Evolutionary conservation across 2,113 vertebrate genomes (phyloP), one percentile per base, ranked within the genome.

Genomic region (Saiga tatarica): DNA sequence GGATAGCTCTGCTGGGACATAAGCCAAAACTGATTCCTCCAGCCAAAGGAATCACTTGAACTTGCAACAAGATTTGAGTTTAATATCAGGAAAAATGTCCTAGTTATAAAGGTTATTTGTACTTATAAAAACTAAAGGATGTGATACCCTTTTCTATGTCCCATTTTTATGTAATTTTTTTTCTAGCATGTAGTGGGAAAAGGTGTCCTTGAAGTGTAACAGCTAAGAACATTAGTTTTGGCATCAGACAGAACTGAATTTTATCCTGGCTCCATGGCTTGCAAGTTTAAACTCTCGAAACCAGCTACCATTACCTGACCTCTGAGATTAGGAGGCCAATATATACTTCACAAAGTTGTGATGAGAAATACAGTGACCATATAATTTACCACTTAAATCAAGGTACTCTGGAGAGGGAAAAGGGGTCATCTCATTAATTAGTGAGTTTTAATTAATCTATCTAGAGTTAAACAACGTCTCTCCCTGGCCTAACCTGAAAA

Each of bases 1-100:
- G 82, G 42, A 64, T 28, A 50, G 50, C 14, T 97, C 67, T 83
- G 33, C 55, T 53, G 93, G 78, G 33, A 76, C 67, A 62, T 4
- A 74, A 74, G 67, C n/a, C 67, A 74, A 39, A 71, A 74, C 19
- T 74, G 19, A 74, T 39, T 74, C 5, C 67, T 74, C 19, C n/a
- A 94, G 79, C 78, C 93, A 91, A 78, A 47, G 36, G 15, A 78
- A 87, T 84, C 92, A 91, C 79, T 81, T 87, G n/a, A 57, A 95
- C 55, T 91, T 90, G 53, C 3, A 90, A n/a, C 36, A 82, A 42
- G 36, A 81, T 94, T 92, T 82, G 74, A 96, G 26, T 84, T 83
- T 89, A 91, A 76, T 2, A 16, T 81, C 53, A 92, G 74, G 50
- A 59, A 47, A 82, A 81, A 78, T 85, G 23, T 87, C 52, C 39